Conservation (phyloP, 1,140 invertebrate genomes). For the Halyomorpha halys region DNA sequence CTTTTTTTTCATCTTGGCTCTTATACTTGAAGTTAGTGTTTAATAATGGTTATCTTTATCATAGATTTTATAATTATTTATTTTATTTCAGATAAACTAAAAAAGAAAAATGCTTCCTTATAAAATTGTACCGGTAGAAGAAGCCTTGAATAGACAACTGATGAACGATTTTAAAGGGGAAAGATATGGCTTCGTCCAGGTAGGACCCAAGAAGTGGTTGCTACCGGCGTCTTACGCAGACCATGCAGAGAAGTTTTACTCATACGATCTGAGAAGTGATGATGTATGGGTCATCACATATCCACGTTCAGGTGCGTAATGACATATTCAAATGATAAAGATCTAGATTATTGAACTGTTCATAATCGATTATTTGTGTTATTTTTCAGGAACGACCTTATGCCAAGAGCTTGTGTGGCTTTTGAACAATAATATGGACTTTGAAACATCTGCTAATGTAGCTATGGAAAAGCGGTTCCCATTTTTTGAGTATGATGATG, state of each 20-base stretch:
- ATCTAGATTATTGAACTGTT: too few species aligned
- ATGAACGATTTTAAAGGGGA: slow-evolving; percentile 42
- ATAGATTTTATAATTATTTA: too few species aligned
- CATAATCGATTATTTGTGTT: neutral
- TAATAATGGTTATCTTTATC: too few species aligned
- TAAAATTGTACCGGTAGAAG: slow-evolving; percentile 20
- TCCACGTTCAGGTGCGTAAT: slow-evolving; percentile 59
- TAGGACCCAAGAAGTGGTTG: slow-evolving; percentile 61
- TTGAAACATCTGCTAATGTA: slow-evolving; percentile 36
- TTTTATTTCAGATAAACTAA: neutral
- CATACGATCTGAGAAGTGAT: slow-evolving; percentile 40
- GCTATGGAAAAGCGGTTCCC: slow-evolving; percentile 40
- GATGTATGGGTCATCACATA: slow-evolving; percentile 66
- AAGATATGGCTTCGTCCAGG: slow-evolving; percentile 54
- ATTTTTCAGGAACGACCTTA: slow-evolving; percentile 37
- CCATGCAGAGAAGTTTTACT: slow-evolving; percentile 54
- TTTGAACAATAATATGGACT: slow-evolving; percentile 36
- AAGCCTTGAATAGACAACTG: slow-evolving; percentile 16
- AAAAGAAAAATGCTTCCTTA: slow-evolving; percentile 19
- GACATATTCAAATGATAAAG: neutral
- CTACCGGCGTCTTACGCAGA: slow-evolving; percentile 51
- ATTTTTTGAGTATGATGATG: slow-evolving; percentile 36
- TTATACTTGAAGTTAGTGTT: too few species aligned
- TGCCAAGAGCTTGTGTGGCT: slow-evolving; percentile 38
- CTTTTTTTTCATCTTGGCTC: too few species aligned